Percentiles rank a stretch among this genome's conserved stretches.
Evolutionary conservation across 2,888 invertebrate genomes (phyloP).

Genomic region (Drosophila subquinaria): DNA sequence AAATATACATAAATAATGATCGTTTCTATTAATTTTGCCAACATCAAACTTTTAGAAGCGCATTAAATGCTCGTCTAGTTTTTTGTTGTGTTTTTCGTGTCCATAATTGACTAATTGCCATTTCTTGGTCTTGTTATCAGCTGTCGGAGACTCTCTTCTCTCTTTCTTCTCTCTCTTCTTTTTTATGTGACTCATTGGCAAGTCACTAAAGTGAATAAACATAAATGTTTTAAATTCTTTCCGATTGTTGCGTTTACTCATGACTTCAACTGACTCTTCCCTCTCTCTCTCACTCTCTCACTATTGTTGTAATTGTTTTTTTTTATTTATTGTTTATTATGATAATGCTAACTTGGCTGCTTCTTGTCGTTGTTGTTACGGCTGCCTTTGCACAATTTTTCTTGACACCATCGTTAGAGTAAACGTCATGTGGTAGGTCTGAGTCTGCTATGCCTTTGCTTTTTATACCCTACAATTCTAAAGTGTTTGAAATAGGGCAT

Average conservation of each 20-base stretch:
- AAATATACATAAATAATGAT: no score
- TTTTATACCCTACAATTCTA: constrained; percentile 17
- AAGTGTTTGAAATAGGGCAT: neutral
- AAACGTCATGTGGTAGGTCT: constrained; percentile 65
- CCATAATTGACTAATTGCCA: constrained; percentile 46
- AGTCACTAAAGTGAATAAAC: constrained; percentile 16
- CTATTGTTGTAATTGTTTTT: constrained; percentile 23
- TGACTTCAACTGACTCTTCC: constrained; percentile 29
- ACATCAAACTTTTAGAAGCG: no score
- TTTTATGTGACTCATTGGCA: constrained; percentile 39
- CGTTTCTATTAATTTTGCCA: no score
- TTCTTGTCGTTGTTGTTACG: constrained; percentile 10
- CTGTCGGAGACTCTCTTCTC: neutral
- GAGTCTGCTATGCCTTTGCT: constrained; percentile 18
- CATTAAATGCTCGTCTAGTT: no score
- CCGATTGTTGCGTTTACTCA: constrained; percentile 3
- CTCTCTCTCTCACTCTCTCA: neutral
- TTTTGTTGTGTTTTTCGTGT: constrained; percentile 1
- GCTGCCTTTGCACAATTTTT: constrained; percentile 42
- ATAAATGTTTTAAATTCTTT: constrained; percentile 35
- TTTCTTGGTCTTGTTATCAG: constrained; percentile 47
- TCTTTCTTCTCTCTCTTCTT: neutral
- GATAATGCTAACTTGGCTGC: constrained; percentile 38
- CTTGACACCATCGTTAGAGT: constrained; percentile 29
- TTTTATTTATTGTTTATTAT: constrained; percentile 33